These are phyloP conservation scores for Drosophila putrida DNA, from an alignment of 2,888 invertebrate species.

Conservation along the genomic window DNA sequence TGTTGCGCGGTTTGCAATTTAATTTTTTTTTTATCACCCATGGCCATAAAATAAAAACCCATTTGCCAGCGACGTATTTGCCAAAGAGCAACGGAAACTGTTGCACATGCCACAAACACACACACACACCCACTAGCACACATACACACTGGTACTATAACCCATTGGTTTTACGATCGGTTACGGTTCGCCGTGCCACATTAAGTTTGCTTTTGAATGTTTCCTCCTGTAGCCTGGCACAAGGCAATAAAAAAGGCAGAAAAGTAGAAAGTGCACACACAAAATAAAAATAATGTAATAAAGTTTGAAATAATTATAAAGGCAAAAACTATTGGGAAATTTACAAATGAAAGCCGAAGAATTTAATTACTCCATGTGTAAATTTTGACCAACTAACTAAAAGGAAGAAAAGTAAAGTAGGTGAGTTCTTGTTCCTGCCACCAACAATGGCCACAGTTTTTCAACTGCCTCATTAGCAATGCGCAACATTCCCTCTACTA, in stretches of 20 bases:
- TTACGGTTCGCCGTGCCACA: conserved; percentile 69
- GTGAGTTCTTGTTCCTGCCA: conserved; percentile 10
- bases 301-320: conserved; percentile 5
- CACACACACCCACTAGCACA: conserved; percentile 21
- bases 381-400: not conserved
- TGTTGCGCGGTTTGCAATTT: conserved; percentile 71
- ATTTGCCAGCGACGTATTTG: conserved; percentile 46
- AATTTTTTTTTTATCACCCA: conserved; percentile 20
- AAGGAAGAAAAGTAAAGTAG: not conserved
- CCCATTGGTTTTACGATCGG: conserved; percentile 71
- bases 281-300: conserved; percentile 39
- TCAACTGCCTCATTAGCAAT: conserved; percentile 5
- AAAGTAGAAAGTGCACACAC: conserved; percentile 50
- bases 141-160: conserved; percentile 19
- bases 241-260: conserved; percentile 15
- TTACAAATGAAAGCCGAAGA: conserved; percentile 17
- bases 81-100: conserved; percentile 52
- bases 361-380: conserved; percentile 16
- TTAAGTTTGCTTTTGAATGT: conserved; percentile 69
- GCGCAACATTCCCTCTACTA: not conserved
- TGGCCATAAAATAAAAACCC: conserved; percentile 63
- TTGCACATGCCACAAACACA: conserved; percentile 53
- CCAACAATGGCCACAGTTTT: not conserved
- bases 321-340: conserved; percentile 3
- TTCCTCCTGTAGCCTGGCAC: conserved; percentile 32